These are phyloP conservation scores for Galerucella nymphaeae DNA, from an alignment of 2,888 invertebrate species.

Conservation along the genomic window DNA sequence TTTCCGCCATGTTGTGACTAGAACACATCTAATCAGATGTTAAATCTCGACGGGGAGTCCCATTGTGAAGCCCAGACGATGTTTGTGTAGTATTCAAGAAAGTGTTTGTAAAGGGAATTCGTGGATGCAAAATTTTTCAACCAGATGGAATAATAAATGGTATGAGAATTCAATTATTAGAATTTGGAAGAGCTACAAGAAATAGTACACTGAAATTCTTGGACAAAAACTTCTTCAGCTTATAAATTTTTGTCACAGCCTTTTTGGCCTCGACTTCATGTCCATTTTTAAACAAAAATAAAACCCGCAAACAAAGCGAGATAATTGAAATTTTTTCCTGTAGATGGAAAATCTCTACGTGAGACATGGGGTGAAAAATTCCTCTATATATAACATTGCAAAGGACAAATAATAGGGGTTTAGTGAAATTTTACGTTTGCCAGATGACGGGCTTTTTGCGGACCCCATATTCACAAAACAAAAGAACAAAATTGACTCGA, in stretches of 20 bases:
- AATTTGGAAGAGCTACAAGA: not conserved
- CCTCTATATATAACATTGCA: slow-evolving; percentile 18
- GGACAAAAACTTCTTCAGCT: too few relatives aligned
- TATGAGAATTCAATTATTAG: not conserved
- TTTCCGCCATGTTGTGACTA: slow-evolving; percentile 47
- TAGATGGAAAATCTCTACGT: slow-evolving; percentile 21
- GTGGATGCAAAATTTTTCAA: not conserved
- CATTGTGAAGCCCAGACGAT: slow-evolving; percentile 33
- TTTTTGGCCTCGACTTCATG: too few relatives aligned
- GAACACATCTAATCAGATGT: slow-evolving; percentile 45
- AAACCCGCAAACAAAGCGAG: not conserved
- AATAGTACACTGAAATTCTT: too few relatives aligned
- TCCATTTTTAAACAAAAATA: slow-evolving; percentile 3
- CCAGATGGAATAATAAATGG: too few relatives aligned
- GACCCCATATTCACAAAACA: slow-evolving; percentile 36
- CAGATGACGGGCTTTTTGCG: slow-evolving; percentile 39
- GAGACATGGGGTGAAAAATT: slow-evolving; percentile 33
- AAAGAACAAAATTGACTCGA: slow-evolving; percentile 40
- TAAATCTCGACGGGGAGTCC: slow-evolving; percentile 43
- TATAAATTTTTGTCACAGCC: too few relatives aligned
- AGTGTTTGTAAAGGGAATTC: slow-evolving; percentile 12
- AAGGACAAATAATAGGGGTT: slow-evolving; percentile 30
- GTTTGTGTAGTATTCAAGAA: slow-evolving; percentile 28
- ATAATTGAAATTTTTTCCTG: slow-evolving; percentile 10
- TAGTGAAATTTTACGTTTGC: slow-evolving; percentile 40